phyloP scores from a whole-genome alignment of 2,888 invertebrate species.

The Ectropis crepuscularia region DNA sequence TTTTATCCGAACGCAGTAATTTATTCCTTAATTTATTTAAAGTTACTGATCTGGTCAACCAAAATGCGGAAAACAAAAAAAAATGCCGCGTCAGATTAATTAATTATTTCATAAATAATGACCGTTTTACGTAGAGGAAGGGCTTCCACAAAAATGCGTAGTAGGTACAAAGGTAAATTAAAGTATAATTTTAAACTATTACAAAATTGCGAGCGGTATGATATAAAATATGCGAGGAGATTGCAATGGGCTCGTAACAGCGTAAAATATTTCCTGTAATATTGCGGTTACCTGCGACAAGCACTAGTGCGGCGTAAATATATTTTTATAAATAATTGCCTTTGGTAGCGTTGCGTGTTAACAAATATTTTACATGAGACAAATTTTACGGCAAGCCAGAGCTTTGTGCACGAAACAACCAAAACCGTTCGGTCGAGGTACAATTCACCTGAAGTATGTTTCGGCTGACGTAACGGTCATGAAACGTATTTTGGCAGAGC shows the following conservation, averaged over 20 bases:
- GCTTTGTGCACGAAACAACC: constrained; percentile 48
- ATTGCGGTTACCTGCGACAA: constrained; percentile 72
- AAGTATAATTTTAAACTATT: constrained; percentile 57
- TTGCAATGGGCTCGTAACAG: constrained; percentile 63
- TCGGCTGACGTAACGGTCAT: constrained; percentile 81
- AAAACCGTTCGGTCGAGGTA: constrained; percentile 60
- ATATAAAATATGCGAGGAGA: constrained; percentile 58
- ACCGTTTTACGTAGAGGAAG: no score
- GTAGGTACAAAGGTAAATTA: constrained; percentile 45
- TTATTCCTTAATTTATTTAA: not conserved
- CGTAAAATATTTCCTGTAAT: constrained; percentile 72
- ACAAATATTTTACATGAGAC: constrained; percentile 31
- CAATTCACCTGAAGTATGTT: constrained; percentile 80
- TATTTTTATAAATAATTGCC: constrained; percentile 56
- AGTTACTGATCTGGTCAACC: no score
- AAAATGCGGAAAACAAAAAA: no score
- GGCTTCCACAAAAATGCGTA: constrained; percentile 30
- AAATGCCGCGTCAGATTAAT: no score
- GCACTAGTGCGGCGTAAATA: constrained; percentile 67
- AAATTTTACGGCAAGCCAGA: constrained; percentile 19
- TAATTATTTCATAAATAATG: no score
- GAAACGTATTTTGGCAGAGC: constrained; percentile 83
- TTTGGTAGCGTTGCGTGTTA: constrained; percentile 28
- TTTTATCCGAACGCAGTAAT: not conserved
- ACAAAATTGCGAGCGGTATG: constrained; percentile 59